phyloP scores from a whole-genome alignment of 1,140 invertebrate genomes.

The Cydia amplana region DNA sequence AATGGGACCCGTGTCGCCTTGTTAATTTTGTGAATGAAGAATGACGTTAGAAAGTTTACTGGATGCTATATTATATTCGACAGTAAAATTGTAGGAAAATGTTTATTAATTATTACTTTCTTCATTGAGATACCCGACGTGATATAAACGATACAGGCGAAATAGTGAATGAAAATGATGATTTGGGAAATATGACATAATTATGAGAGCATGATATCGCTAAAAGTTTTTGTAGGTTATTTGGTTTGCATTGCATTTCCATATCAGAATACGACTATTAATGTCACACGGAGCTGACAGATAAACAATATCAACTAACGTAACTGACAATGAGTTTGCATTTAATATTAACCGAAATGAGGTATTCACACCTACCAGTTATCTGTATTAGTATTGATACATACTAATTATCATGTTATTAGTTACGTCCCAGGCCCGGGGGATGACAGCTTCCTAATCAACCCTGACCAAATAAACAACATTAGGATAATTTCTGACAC shows the following conservation, averaged over 20 bases:
- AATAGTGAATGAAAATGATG: no score
- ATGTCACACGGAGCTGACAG: neutral
- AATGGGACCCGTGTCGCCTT: neutral
- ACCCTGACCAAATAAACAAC: slow-evolving; percentile 19
- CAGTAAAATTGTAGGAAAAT: no score
- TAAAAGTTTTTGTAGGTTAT: no score
- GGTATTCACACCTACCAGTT: neutral
- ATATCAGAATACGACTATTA: neutral
- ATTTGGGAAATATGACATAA: no score
- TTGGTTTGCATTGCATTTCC: no score
- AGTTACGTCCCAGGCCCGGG: neutral
- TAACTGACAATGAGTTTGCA: neutral
- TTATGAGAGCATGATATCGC: no score
- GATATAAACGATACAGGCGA: no score
- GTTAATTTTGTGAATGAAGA: slow-evolving; percentile 17
- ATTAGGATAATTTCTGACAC: slow-evolving; percentile 17
- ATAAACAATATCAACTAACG: neutral
- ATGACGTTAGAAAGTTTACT: neutral
- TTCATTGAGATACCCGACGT: no score
- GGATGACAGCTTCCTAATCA: slow-evolving; percentile 15
- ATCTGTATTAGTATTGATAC: neutral
- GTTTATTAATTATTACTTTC: no score
- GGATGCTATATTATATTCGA: neutral
- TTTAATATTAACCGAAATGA: neutral
- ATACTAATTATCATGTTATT: slow-evolving; percentile 11